These are phyloP conservation scores for Ericerus pela DNA, from an alignment of 1,140 invertebrate genomes.

Conservation along the genomic window DNA sequence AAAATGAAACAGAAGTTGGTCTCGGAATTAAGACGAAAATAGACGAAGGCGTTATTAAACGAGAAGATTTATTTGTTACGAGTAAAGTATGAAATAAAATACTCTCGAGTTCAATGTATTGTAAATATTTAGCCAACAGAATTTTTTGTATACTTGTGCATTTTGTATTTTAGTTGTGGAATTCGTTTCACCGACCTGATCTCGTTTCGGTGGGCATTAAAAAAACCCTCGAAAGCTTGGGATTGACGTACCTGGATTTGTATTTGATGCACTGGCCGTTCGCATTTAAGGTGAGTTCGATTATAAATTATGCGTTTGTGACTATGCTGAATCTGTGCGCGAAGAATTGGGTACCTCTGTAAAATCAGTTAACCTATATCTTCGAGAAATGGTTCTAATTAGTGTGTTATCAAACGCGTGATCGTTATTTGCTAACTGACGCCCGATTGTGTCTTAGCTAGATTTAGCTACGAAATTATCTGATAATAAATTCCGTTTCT, in stretches of 20 bases:
- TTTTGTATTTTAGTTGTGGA: slow-evolving; percentile 38
- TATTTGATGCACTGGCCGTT: slow-evolving; percentile 74
- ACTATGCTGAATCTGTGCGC: no score
- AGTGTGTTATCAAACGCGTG: no score
- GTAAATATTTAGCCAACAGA: neutral
- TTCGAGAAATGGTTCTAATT: no score
- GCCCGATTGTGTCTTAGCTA: no score
- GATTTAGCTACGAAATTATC: no score
- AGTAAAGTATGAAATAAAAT: slow-evolving; percentile 41
- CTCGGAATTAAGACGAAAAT: slow-evolving; percentile 56
- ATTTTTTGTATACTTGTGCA: neutral
- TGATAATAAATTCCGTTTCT: no score
- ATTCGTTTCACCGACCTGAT: slow-evolving; percentile 42
- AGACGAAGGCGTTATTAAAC: slow-evolving; percentile 47
- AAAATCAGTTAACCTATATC: no score
- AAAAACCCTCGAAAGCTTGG: slow-evolving; percentile 39
- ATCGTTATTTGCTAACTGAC: no score
- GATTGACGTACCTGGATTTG: slow-evolving; percentile 50
- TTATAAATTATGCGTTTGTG: no score
- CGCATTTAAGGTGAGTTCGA: slow-evolving; percentile 36
- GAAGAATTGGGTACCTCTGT: no score
- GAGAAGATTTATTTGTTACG: slow-evolving; percentile 52
- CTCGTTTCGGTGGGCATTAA: slow-evolving; percentile 38
- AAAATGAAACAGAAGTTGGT: slow-evolving; percentile 72
- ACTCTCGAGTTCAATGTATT: neutral